phyloP scores from a whole-genome alignment of 2,888 invertebrate genomes.

The Tipula lateralis region DNA sequence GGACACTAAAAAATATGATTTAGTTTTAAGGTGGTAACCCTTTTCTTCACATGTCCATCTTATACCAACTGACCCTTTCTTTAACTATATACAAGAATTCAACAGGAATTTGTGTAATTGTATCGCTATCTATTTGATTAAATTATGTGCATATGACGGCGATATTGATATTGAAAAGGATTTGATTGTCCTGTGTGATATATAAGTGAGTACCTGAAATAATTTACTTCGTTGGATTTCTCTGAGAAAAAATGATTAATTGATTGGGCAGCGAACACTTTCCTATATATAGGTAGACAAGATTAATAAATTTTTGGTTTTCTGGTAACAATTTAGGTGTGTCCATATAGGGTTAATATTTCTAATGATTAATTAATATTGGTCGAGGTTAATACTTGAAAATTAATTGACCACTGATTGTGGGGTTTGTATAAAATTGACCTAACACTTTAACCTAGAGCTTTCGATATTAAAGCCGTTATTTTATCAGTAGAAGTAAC shows the following conservation, averaged over 20 bases:
- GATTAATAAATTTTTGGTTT: not conserved
- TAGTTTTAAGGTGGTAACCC: not conserved
- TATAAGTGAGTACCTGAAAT: not conserved
- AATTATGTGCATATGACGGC: not conserved
- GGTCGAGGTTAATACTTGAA: no score
- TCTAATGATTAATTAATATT: not conserved
- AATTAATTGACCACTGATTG: not conserved
- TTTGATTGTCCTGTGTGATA: not conserved
- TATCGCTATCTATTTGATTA: not conserved
- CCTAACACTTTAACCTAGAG: no score
- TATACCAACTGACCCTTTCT: not conserved
- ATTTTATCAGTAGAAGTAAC: not conserved
- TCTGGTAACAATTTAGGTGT: not conserved
- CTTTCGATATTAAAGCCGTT: not conserved
- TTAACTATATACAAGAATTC: not conserved
- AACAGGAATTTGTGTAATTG: not conserved
- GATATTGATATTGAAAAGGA: not conserved
- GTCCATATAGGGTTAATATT: not conserved
- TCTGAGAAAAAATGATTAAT: not conserved
- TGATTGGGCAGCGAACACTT: not conserved
- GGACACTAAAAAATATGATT: not conserved
- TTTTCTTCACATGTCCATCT: not conserved
- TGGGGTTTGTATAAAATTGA: no score
- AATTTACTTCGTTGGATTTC: not conserved
- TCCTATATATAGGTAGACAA: not conserved